Conservation (phyloP, 2,797 vertebrate genomes). For the Hybognathus amarus region DNA sequence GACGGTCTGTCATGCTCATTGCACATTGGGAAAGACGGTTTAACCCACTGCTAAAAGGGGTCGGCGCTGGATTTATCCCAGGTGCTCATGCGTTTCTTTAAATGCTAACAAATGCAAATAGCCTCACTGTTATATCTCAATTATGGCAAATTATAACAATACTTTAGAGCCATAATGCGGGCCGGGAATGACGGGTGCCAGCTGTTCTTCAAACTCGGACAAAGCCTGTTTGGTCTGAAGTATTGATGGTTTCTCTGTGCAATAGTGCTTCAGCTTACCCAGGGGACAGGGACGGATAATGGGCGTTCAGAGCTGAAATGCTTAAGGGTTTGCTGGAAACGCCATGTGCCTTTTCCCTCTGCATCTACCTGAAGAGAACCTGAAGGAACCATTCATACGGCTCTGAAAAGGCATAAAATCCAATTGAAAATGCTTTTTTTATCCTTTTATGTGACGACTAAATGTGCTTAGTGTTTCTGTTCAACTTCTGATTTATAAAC, state of each 20-base stretch:
- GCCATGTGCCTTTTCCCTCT: conserved; percentile 26
- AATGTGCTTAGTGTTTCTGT: conserved; percentile 2
- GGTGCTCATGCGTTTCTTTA: conserved; percentile 53
- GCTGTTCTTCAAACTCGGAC: conserved; percentile 3
- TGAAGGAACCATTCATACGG: not conserved
- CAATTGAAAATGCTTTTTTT: conserved; percentile 2
- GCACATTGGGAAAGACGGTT: conserved; percentile 39
- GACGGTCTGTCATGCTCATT: conserved; percentile 48
- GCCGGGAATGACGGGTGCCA: not conserved
- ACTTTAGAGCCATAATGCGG: conserved; percentile 18
- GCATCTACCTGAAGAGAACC: conserved; percentile 27
- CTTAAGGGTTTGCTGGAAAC: conserved; percentile 49
- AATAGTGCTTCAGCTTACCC: conserved; percentile 52
- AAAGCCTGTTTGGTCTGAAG: conserved; percentile 11
- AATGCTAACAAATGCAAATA: conserved; percentile 57
- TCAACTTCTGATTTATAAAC: not conserved
- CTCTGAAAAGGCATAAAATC: conserved; percentile 27
- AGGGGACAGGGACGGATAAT: conserved; percentile 56
- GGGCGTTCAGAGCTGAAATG: conserved; percentile 56
- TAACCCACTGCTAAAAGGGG: conserved; percentile 19
- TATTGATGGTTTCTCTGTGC: conserved; percentile 29
- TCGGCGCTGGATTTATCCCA: conserved; percentile 7
- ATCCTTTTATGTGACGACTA: not conserved
- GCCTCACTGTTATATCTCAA: conserved; percentile 17
- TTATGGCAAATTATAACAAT: conserved; percentile 43